Base-by-base conservation (phyloP, 2,113 vertebrate species). In the Bujurquina vittata region DNA sequence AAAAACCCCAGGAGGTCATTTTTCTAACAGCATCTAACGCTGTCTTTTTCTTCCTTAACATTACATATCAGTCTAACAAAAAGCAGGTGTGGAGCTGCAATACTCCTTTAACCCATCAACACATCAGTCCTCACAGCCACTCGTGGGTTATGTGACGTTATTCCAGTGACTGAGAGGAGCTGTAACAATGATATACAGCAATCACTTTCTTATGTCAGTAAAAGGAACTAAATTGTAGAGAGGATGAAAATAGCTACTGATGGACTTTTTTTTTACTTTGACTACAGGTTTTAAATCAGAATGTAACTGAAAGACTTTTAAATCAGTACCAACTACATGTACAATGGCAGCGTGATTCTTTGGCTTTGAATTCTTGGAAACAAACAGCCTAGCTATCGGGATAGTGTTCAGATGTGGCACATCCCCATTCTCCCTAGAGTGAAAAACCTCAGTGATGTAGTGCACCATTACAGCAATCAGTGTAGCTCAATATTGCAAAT, bases 391-490 rank as follows among this genome's bases (percentile, higher is more conserved):
- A 84, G 87, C 86, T 60, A 91, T 91, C 69, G 87, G 80, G 75
- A 88, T 79, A 75, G 86, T 86, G 90, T 91, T 94, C 80, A 84
- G 84, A 88, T 84, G 86, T 84, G 92, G 84, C 90, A 94, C 90
- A 91, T 90, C 91, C 87, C 93, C 91, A 84, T 90, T 83, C 80
- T 92, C 91, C 61, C 80, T 29, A n/a, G 86, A 92, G 88, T 86
- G 75, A 62, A 90, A 91, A 94, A 86, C 89, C 83, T 88, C 90
- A 60, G 73, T 69, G 90, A 88, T 86, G 84, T 84, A 89, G 90
- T 82, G 86, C 78, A 81, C 85, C 83, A 91, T 91, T 94, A 91
- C 87, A 90, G 89, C 89, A 95, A 95, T 94, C 95, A 94, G 84
- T 79, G 86, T 63, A 81, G 87, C 87, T 92, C 91, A 91, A 93